Evolutionary conservation across 37 sponge, comb jelly and placozoan species (phyloP).

Genomic region (Tethya wilhelma): DNA sequence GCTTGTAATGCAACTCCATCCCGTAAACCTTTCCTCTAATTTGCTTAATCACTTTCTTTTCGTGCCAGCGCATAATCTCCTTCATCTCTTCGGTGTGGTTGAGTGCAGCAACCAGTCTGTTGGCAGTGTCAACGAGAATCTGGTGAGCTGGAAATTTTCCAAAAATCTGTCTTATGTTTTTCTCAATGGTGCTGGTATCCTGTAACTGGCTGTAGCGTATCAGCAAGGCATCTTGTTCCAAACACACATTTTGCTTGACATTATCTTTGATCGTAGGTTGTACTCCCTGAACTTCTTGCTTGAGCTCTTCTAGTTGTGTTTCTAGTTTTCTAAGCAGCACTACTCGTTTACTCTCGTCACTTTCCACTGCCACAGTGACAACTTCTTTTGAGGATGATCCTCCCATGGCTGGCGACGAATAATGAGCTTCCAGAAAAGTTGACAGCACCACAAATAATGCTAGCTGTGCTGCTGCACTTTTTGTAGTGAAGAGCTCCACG

Average conservation of each 20-base stretch:
- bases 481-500: no score
- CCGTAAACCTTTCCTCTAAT: neutral
- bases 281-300: no score
- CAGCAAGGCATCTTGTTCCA: neutral
- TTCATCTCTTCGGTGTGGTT: neutral
- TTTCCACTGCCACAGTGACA: no score
- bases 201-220: neutral
- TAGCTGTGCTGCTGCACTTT: no score
- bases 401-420: no score
- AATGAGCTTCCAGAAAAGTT: no score
- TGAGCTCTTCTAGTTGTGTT: no score
- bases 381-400: no score
- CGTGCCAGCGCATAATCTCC: neutral
- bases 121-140: neutral
- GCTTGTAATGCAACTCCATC: no score
- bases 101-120: neutral
- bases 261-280: neutral
- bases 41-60: neutral
- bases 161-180: neutral
- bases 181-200: neutral
- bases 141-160: neutral
- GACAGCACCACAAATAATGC: no score
- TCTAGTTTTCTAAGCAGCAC: no score
- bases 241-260: neutral
- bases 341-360: no score